Percentiles rank a stretch among this genome's conserved stretches.
Evolutionary conservation across 2,797 vertebrate genomes (phyloP).

Genomic region (Cuniculus paca): DNA sequence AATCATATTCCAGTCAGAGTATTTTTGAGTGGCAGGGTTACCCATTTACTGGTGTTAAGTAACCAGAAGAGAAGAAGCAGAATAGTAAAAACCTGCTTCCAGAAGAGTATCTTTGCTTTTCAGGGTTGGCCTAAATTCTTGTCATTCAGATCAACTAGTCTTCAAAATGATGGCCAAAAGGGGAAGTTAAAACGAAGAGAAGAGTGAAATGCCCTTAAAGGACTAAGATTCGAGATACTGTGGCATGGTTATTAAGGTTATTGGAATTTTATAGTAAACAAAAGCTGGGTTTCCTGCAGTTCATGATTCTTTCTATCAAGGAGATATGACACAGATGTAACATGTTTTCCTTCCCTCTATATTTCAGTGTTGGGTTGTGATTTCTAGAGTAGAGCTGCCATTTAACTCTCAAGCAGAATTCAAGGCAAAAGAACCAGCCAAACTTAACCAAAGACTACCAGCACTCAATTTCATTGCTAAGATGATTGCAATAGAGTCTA

Average conservation of each 20-base stretch:
- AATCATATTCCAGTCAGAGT: neutral
- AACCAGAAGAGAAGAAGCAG: slow-evolving; percentile 15
- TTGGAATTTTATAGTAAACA: neutral
- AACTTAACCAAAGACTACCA: slow-evolving; percentile 7
- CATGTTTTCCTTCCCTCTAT: neutral
- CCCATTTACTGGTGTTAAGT: slow-evolving; percentile 49
- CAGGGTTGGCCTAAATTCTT: slow-evolving; percentile 24
- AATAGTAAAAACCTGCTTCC: neutral
- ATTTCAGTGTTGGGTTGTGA: neutral
- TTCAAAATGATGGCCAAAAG: slow-evolving; percentile 35
- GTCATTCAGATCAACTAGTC: neutral
- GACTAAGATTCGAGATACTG: neutral
- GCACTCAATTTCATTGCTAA: slow-evolving; percentile 34
- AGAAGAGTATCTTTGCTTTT: neutral
- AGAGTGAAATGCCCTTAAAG: neutral
- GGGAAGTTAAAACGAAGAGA: neutral
- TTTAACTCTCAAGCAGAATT: slow-evolving; percentile 53
- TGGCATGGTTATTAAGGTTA: neutral
- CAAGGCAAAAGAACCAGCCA: slow-evolving; percentile 55
- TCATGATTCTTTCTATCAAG: neutral
- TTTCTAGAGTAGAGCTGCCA: slow-evolving; percentile 18
- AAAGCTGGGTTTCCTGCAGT: neutral
- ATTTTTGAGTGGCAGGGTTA: neutral
- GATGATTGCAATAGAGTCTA: neutral
- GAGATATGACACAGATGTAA: neutral